Conservation (phyloP, 2,797 vertebrate genomes). For the Kryptolebias ocellatus region DNA sequence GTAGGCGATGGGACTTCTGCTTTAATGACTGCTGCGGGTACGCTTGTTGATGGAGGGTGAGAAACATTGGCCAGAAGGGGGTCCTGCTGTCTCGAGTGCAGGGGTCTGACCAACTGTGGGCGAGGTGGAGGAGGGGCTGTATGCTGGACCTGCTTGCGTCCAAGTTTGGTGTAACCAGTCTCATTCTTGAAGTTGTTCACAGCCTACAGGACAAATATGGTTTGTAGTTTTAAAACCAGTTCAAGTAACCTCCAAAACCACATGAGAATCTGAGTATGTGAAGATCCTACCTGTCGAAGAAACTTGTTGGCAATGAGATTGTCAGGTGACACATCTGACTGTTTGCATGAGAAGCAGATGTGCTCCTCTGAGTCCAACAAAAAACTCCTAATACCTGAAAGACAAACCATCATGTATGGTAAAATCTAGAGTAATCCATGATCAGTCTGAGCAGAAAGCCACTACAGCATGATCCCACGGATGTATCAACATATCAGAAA, state of each 20-base stretch:
- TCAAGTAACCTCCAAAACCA: neutral
- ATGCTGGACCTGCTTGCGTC: slow-evolving; percentile 72
- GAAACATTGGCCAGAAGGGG: slow-evolving; percentile 81
- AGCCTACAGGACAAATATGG: slow-evolving; percentile 78
- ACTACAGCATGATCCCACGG: too few species aligned
- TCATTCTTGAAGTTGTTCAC: slow-evolving; percentile 99
- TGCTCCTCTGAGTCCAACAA: slow-evolving; percentile 96
- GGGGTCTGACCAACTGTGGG: slow-evolving; percentile 81
- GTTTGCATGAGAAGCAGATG: slow-evolving; percentile 92
- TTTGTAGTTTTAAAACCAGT: neutral
- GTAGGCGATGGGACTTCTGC: slow-evolving; percentile 25
- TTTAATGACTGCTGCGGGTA: slow-evolving; percentile 17
- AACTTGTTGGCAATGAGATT: slow-evolving; percentile 99
- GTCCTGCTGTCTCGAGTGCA: slow-evolving; percentile 91
- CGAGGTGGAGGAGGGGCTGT: slow-evolving; percentile 80
- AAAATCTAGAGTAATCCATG: too few species aligned
- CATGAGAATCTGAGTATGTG: neutral
- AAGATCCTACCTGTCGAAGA: slow-evolving; percentile 89
- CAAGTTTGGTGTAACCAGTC: slow-evolving; percentile 93
- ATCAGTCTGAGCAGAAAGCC: too few species aligned
- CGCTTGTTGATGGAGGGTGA: slow-evolving; percentile 24
- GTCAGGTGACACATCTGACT: slow-evolving; percentile 95
- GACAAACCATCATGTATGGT: neutral
- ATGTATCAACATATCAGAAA: too few species aligned
- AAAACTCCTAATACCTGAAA: slow-evolving; percentile 91